Evolutionary conservation across 1,140 invertebrate species (phyloP), one percentile per base, ranked within the genome.

Genomic region (Apolygus lucorum): DNA sequence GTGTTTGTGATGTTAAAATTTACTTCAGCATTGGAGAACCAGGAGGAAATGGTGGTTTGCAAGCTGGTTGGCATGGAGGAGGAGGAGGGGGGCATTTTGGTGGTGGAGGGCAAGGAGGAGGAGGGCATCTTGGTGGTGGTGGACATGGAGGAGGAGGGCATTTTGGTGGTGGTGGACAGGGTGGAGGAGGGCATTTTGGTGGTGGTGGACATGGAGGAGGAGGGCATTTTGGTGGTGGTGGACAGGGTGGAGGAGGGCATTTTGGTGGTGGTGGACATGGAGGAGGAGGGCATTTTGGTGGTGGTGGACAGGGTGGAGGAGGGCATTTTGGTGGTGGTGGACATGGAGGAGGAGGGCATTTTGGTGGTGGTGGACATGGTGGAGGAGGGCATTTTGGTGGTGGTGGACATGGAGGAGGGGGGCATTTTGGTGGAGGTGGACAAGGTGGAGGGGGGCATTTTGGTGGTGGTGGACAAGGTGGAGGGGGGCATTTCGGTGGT

Each of bases 161-260:
- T 49, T 8, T 8, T 49, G 34, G 34, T 49, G 54, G 11, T 13
- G 54, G 54, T 21, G 17, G 34, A 59, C 22, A 11, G 8, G 22
- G 4, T 42, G 34, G 22, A 24, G 54, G 54, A 59, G 54, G 54
- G 22, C 54, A 42, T 4, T 42, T 8, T 4, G 34, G 54, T 59
- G 11, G 54, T 59, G 22, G 54, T 17, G 54, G 54, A 59, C 54
- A 59, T 59, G 8, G 8, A 14, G 34, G 34, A 49, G 34, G 34
- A 49, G 8, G 17, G 54, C 63, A 64, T 27, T 13, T 8, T 26
- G 63, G 63, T 24, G 63, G 63, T 24, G 63, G 63, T 13, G 14
- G 27, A 28, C 63, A 64, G 22, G 63, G 63, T 64, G 63, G 27
- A 8, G 27, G 63, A 8, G 63, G 63, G 21, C 22, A 64, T 27